Conservation (phyloP, 2,888 invertebrate genomes). For the Phlogophora meticulosa region DNA sequence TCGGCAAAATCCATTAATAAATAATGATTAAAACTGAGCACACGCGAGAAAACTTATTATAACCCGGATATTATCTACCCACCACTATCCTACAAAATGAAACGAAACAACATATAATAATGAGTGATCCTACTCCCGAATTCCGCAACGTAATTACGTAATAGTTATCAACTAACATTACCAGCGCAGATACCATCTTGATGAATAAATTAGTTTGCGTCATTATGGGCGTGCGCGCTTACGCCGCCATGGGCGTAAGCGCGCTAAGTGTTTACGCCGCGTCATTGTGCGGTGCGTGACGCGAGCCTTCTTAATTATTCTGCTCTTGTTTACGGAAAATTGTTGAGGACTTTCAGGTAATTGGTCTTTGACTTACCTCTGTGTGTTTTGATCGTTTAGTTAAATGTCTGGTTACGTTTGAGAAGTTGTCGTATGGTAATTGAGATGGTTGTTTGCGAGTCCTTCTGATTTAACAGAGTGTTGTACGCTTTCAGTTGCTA, state of each 20-base stretch:
- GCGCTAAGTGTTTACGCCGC: slow-evolving; percentile 63
- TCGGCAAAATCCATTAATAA: background rate
- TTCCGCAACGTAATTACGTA: slow-evolving; percentile 57
- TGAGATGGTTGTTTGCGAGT: slow-evolving; percentile 12
- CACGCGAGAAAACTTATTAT: slow-evolving; percentile 4
- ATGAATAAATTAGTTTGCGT: slow-evolving; percentile 82
- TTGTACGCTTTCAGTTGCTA: no score
- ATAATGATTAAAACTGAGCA: slow-evolving; percentile 22
- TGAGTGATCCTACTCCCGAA: slow-evolving; percentile 18
- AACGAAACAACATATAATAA: slow-evolving; percentile 17
- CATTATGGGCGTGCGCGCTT: slow-evolving; percentile 65
- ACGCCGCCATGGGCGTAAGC: slow-evolving; percentile 35
- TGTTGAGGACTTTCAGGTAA: slow-evolving; percentile 53
- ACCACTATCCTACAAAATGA: slow-evolving; percentile 6
- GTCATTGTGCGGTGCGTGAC: slow-evolving; percentile 61
- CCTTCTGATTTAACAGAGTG: background rate
- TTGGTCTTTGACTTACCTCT: slow-evolving; percentile 55
- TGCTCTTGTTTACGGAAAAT: slow-evolving; percentile 63
- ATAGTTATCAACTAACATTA: slow-evolving; percentile 73
- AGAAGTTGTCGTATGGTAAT: slow-evolving; percentile 16
- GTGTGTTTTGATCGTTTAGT: slow-evolving; percentile 16
- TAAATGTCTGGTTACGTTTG: background rate
- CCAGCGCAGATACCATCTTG: slow-evolving; percentile 75
- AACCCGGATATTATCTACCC: slow-evolving; percentile 4
- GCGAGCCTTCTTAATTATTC: slow-evolving; percentile 66